phyloP scores from a whole-genome alignment of 2,113 vertebrate genomes.

The Penelope pileata region DNA sequence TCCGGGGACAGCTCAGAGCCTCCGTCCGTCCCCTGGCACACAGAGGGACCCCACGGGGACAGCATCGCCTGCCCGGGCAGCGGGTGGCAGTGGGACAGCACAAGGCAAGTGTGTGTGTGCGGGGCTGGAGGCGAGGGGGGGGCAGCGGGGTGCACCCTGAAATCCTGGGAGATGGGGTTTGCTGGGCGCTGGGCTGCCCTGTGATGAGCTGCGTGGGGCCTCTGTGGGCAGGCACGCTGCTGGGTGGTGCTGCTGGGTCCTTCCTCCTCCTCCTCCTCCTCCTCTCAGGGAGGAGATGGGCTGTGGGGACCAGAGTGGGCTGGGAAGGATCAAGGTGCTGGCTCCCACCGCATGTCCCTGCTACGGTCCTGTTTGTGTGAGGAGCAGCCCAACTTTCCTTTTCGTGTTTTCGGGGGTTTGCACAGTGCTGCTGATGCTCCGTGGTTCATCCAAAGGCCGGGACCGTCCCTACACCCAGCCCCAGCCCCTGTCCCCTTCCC shows the following conservation, averaged over 20 bases:
- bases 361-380: fast-evolving
- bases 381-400: background rate
- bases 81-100: fast-evolving
- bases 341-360: fast-evolving
- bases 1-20: background rate
- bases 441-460: fast-evolving
- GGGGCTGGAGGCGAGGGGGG: background rate
- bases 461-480: background rate
- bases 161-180: background rate
- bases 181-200: background rate
- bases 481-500: background rate
- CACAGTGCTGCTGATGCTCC: background rate
- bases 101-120: background rate
- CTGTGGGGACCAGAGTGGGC: too few species aligned
- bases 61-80: fast-evolving
- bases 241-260: background rate
- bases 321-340: background rate
- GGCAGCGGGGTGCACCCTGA: background rate
- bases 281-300: too few species aligned
- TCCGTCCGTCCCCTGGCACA: background rate
- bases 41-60: fast-evolving
- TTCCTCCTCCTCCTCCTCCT: background rate
- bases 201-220: background rate
- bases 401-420: fast-evolving
- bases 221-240: background rate